Base-by-base conservation (phyloP, 2,797 vertebrate genomes). In the Phataginus tricuspis region DNA sequence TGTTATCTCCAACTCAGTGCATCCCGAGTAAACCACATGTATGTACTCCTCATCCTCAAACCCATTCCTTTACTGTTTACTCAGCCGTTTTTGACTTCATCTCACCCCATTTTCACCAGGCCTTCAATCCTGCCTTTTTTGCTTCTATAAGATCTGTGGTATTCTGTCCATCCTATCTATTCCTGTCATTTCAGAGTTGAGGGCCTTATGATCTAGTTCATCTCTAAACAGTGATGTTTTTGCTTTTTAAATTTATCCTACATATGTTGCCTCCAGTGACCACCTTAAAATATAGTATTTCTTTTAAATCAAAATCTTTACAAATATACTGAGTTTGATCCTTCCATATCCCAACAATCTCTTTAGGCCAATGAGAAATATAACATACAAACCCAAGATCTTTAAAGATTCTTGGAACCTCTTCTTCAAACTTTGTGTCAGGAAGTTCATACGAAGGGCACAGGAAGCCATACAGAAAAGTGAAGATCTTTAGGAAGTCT, bases 401-500 rank as follows among this genome's bases (percentile, higher is more conserved):
- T 98, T 99, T 99, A 68, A 99, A 99, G 77, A 99, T 98, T 97
- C 98, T 99, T 59, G 99, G 99, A 97, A 99, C 98, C 96, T 99
- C 99, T 97, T 99, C 99, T 98, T 99, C 99, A 97, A 99, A 99
- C 98, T 99, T 99, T 66, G 99, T 99, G 93, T 99, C 99, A 55
- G 99, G 99, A 98, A 99, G 98, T 91, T 99, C 99, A 66, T 99
- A 99, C 1, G 99, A 99, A 57, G 99, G 98, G 88, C 99, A 99
- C 14, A 99, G 96, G 78, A 99, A 99, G 77, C 98, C 98, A 97
- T 99, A 99, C 91, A 99, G 99, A 96, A 99, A 99, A 97, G 99
- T 99, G 98, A 99, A 99, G 94, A 99, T 99, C 98, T 99, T 99
- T 59, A 99, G 97, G 94, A 99, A 99, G 97, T 99, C 99, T 98